These are phyloP conservation scores for Orchestes rusci DNA, from an alignment of 2,888 invertebrate genomes.

Conservation along the genomic window DNA sequence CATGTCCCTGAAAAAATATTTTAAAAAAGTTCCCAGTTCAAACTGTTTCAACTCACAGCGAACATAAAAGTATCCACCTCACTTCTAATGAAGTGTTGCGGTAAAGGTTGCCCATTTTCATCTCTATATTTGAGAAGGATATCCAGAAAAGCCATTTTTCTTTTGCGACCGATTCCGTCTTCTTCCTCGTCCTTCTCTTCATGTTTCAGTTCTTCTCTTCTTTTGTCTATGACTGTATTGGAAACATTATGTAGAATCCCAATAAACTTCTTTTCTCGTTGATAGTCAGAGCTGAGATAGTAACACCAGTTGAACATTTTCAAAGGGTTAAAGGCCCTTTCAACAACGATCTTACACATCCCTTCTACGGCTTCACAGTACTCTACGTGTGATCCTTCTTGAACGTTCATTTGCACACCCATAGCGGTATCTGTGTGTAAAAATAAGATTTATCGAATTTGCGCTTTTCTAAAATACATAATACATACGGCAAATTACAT, in stretches of 20 bases:
- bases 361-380: conserved; percentile 66
- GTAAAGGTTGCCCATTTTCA: conserved; percentile 50
- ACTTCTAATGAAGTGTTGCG: conserved; percentile 55
- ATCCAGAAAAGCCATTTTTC: conserved; percentile 62
- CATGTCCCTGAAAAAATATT: conserved; percentile 45
- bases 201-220: conserved; percentile 18
- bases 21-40: not conserved
- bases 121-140: conserved; percentile 50
- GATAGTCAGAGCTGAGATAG: conserved; percentile 52
- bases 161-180: conserved; percentile 39
- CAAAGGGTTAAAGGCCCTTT: conserved; percentile 43
- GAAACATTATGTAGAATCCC: conserved; percentile 49
- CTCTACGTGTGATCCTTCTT: conserved; percentile 57
- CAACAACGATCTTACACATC: conserved; percentile 36
- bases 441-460: too few relatives aligned
- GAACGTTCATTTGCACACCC: conserved; percentile 69
- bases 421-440: conserved; percentile 86
- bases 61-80: conserved; percentile 72
- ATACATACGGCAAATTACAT: conserved; percentile 57
- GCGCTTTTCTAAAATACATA: conserved; percentile 2
- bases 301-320: conserved; percentile 45
- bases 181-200: conserved; percentile 2
- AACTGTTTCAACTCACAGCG: conserved; percentile 45
- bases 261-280: conserved; percentile 44
- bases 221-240: conserved; percentile 46